phyloP scores from a whole-genome alignment of 2,888 invertebrate genomes.

The Synanthedon tipuliformis region DNA sequence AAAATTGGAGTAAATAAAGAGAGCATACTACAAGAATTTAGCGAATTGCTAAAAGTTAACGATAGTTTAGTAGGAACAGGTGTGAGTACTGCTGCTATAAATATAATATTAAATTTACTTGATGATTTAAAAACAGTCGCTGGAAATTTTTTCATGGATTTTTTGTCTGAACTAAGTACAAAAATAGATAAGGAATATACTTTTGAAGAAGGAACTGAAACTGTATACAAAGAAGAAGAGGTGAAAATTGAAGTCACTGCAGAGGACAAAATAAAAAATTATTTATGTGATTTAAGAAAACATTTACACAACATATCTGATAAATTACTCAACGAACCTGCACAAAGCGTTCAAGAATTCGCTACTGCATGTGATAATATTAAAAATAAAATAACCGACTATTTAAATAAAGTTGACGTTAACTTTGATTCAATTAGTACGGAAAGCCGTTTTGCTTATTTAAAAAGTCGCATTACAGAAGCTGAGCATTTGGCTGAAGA shows the following conservation, averaged over 20 bases:
- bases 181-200: background rate
- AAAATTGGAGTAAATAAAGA: too few relatives aligned
- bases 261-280: slow-evolving; percentile 4
- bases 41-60: slow-evolving; percentile 15
- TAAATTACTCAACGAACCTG: background rate
- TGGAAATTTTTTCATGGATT: slow-evolving; percentile 8
- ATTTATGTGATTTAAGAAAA: slow-evolving; percentile 15
- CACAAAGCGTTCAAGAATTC: background rate
- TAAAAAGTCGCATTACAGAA: slow-evolving; percentile 19
- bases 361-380: background rate
- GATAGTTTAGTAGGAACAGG: slow-evolving; percentile 15
- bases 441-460: slow-evolving; percentile 8
- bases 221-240: slow-evolving; percentile 2
- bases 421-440: slow-evolving; percentile 3
- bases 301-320: slow-evolving; percentile 10
- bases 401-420: background rate
- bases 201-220: background rate
- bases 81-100: slow-evolving; percentile 11
- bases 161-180: background rate
- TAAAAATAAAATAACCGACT: background rate
- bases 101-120: slow-evolving; percentile 16
- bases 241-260: background rate
- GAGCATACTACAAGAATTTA: slow-evolving; percentile 5
- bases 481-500: slow-evolving; percentile 17
- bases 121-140: slow-evolving; percentile 14